Base-by-base conservation (phyloP, 2,888 invertebrate species). In the Calliopum simillimum region DNA sequence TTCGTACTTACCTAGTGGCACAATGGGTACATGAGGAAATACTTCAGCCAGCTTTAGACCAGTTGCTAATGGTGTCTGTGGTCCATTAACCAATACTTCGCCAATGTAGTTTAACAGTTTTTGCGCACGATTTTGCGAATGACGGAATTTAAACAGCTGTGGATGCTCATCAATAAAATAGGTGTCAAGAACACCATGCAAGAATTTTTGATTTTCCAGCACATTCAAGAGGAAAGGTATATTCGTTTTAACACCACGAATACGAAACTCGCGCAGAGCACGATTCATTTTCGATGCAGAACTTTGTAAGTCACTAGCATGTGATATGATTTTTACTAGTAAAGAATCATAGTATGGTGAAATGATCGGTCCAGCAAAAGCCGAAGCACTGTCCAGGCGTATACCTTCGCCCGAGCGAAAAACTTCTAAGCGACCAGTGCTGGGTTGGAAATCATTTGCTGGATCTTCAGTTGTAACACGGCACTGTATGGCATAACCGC, bases 91-190 rank as follows among this genome's bases (percentile, higher is more conserved):
- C 76, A 98, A 88, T 4, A 99, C 95, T 75, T 95, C 91, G 2
- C 96, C 99, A 61, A 99, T 88, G 84, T 98, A 99, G 86, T 94
- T 94, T 55, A 99, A 89, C 64, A 99, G 88, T 85, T 98, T 98
- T 87, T 98, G 98, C 0, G 98, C 99, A 75, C 99, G 89, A 88
- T 99, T 99, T 86, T 94, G 95, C 0, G 95, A 92, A 0, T 92
- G 90, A 64, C 89, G 88, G 85, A 99, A 96, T 83, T 95, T 91
- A 88, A 99, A 99, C 23, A 99, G 89, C 79, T 97, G 94, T 0
- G 99, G 99, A 86, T 99, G 91, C 82, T 99, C 98, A 86, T 99
- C 98, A 79, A 99, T 99, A 87, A 99, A 99, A 86, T 98, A 95
- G 0, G 99, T 99, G 87, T 99, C 99, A 0, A 99, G 93, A 0